Conservation (phyloP, 1,140 invertebrate species). For the Lasioglossum albipes region DNA sequence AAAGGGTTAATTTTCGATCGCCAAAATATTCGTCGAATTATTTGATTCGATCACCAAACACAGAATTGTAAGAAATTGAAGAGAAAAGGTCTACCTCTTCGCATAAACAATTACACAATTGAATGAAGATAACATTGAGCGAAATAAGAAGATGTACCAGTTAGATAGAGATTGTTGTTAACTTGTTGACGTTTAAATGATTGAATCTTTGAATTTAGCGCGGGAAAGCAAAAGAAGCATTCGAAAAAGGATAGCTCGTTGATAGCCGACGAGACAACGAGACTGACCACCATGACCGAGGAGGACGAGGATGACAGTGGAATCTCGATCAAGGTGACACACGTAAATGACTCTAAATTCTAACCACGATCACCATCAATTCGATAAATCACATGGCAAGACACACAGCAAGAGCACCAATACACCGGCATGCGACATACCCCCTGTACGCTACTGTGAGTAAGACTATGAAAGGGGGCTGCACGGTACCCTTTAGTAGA, state of each 20-base stretch:
- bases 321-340: constrained; percentile 83
- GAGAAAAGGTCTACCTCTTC: too few species aligned
- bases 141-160: too few species aligned
- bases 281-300: constrained; percentile 78
- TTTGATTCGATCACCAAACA: too few species aligned
- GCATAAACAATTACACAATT: too few species aligned
- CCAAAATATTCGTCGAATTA: too few species aligned
- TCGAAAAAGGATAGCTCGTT: constrained; percentile 72
- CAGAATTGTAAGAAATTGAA: too few species aligned
- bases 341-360: constrained; percentile 78
- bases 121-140: too few species aligned
- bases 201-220: constrained; percentile 49
- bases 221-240: constrained; percentile 74
- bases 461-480: constrained; percentile 64
- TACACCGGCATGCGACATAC: constrained; percentile 75
- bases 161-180: background rate
- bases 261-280: constrained; percentile 74
- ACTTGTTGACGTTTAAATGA: background rate
- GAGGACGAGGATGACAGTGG: constrained; percentile 82
- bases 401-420: constrained; percentile 76
- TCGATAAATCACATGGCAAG: constrained; percentile 65
- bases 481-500: constrained; percentile 46
- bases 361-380: constrained; percentile 68
- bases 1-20: too few species aligned
- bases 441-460: constrained; percentile 74